Percentiles rank a stretch among this genome's conserved stretches.
phyloP scores from a whole-genome alignment of 2,797 vertebrate genomes.

The Myiothlypis coronata region DNA sequence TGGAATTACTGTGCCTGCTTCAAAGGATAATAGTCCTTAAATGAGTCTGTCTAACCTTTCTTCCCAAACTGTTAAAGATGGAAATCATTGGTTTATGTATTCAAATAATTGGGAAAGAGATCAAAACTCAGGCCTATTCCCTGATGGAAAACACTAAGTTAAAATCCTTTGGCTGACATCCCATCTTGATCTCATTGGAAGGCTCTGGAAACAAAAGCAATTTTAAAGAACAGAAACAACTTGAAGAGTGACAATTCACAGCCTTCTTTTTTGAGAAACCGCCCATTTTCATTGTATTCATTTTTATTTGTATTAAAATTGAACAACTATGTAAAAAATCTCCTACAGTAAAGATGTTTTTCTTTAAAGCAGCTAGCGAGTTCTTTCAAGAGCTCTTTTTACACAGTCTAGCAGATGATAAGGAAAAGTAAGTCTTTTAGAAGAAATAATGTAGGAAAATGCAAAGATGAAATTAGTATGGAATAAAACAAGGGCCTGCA shows the following conservation, averaged over 20 bases:
- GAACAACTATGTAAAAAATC: neutral
- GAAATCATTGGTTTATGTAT: constrained; percentile 24
- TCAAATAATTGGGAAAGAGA: constrained; percentile 33
- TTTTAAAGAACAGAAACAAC: neutral
- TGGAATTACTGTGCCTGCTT: neutral
- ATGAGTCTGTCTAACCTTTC: neutral
- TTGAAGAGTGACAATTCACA: neutral
- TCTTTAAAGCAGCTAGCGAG: neutral
- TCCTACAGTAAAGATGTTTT: neutral
- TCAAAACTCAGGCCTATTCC: neutral
- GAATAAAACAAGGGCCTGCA: neutral
- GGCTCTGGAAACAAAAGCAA: neutral
- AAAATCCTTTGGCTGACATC: constrained; percentile 20
- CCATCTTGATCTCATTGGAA: constrained; percentile 6
- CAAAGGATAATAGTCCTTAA: constrained; percentile 21
- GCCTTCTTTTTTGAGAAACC: neutral
- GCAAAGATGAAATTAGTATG: neutral
- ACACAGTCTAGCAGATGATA: neutral
- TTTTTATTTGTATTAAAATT: neutral
- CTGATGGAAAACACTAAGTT: neutral
- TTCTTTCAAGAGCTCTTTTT: neutral
- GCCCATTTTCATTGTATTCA: neutral
- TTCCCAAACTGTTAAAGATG: constrained; percentile 14
- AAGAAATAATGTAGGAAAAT: neutral
- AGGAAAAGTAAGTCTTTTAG: neutral